These are phyloP conservation scores for Hyperoplus lanceolatus DNA, from an alignment of 2,797 vertebrate species.

Conservation along the genomic window DNA sequence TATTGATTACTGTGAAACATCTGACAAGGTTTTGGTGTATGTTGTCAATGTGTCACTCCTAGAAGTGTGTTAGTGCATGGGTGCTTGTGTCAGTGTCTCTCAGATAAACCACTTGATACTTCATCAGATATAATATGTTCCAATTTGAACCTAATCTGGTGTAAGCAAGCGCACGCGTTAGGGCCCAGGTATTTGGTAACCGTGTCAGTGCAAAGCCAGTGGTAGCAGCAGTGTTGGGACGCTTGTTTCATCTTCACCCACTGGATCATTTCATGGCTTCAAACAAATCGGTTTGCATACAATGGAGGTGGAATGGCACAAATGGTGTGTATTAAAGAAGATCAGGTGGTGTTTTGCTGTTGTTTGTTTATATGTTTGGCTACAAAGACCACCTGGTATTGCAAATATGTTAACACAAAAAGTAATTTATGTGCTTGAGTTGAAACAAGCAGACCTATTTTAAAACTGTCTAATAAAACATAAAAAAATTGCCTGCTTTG, in stretches of 20 bases:
- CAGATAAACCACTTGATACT: constrained; percentile 7
- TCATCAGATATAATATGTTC: constrained; percentile 5
- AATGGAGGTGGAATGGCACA: not conserved
- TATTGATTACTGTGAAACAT: not conserved
- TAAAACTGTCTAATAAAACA: not conserved
- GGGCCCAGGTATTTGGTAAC: not conserved
- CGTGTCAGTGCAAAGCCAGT: not conserved
- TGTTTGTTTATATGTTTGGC: not conserved
- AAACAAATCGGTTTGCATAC: not conserved
- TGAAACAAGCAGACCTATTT: not conserved
- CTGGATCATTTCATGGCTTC: not conserved
- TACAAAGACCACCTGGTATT: not conserved
- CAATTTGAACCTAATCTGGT: constrained; percentile 8
- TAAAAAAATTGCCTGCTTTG: no score
- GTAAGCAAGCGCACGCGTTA: not conserved
- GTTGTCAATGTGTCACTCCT: constrained; percentile 13
- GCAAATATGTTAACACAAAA: not conserved
- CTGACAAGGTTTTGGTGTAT: constrained; percentile 5
- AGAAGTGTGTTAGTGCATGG: not conserved
- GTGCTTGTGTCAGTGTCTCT: constrained; percentile 7
- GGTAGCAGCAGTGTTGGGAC: not conserved
- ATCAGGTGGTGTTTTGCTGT: not conserved
- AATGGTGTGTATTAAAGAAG: not conserved
- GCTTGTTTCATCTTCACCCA: not conserved
- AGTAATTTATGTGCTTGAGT: not conserved